Conservation (phyloP, 2,888 invertebrate genomes). For the Thalpophila matura region DNA sequence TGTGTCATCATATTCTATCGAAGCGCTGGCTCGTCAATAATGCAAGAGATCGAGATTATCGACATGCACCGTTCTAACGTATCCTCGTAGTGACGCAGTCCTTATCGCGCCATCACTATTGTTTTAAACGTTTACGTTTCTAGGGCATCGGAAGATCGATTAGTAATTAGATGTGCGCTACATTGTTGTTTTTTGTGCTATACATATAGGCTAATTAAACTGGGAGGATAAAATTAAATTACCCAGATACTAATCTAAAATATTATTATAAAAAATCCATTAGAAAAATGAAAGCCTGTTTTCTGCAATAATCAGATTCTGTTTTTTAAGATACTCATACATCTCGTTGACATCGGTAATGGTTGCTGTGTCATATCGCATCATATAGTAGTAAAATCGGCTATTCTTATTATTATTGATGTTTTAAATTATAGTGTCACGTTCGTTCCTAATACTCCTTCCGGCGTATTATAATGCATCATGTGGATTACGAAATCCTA, state of each 20-base stretch:
- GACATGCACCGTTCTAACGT: conserved; percentile 85
- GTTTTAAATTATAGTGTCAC: conserved; percentile 78
- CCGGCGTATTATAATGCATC: conserved; percentile 72
- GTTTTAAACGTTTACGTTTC: conserved; percentile 81
- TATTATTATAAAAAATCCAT: not conserved
- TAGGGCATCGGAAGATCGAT: conserved; percentile 80
- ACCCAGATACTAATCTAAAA: not conserved
- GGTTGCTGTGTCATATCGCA: conserved; percentile 34
- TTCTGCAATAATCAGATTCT: not conserved
- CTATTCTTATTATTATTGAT: conserved; percentile 67
- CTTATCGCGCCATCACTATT: conserved; percentile 85
- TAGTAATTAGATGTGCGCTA: conserved; percentile 71
- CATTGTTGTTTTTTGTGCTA: conserved; percentile 60
- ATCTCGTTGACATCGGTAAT: conserved; percentile 42
- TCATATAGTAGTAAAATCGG: conserved; percentile 47
- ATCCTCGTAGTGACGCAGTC: conserved; percentile 71
- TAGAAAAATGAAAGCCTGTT: not conserved
- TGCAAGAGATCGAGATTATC: conserved; percentile 86
- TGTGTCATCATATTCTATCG: conserved; percentile 88
- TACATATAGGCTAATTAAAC: conserved; percentile 18
- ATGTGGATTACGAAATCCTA: conserved; percentile 75
- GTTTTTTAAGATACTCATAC: conserved; percentile 33
- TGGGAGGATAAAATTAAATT: conserved; percentile 3
- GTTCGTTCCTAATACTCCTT: conserved; percentile 75
- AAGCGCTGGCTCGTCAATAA: conserved; percentile 85